Evolutionary conservation across 2,797 vertebrate species (phyloP), one percentile per base, ranked within the genome.

Genomic region (Pseudomugil tenellus): DNA sequence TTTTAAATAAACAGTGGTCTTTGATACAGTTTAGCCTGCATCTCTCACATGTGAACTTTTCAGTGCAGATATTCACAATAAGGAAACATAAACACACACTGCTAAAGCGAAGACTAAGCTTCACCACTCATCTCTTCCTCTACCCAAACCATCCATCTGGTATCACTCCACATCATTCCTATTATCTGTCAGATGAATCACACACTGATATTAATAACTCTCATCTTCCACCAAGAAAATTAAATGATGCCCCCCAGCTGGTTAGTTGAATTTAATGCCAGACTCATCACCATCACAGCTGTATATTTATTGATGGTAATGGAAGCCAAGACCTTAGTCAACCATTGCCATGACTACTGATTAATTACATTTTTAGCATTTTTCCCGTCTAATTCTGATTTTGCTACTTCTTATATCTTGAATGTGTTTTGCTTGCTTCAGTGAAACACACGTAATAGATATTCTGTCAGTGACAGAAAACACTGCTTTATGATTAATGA

Each of bases 221-320:
- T 76, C 41, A 58, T 81, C 63, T 74, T 70, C 53, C 74, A 82
- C 58, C 57, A 65, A 79, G 80, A 68, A 88, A 85, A 84, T 85
- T 21, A 89, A 86, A 84, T 62, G 70, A 77, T 48, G 67, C 68
- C 75, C 69, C 84, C 74, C 77, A 81, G 85, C 85, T 86, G 81
- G 72, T 85, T 78, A 72, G 73, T 66, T 34, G 58, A 74, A 70
- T 87, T 81, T 78, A 75, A 79, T 71, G 73, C 81, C 81, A 80
- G 80, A 83, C 83, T 87, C 86, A 71, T 82, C 78, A 55, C 63
- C 3, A 19, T 69, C 77, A 69, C 85, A 74, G 73, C 83, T 87
- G 84, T 71, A 80, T 63, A 68, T 85, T 84, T 80, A 84, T 85
- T 72, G 53, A 53, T 72, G 76, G 82, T 84, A 74, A 58, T 61